Base-by-base conservation (phyloP, 2,888 invertebrate genomes). In the Sphecodes monilicornis region DNA sequence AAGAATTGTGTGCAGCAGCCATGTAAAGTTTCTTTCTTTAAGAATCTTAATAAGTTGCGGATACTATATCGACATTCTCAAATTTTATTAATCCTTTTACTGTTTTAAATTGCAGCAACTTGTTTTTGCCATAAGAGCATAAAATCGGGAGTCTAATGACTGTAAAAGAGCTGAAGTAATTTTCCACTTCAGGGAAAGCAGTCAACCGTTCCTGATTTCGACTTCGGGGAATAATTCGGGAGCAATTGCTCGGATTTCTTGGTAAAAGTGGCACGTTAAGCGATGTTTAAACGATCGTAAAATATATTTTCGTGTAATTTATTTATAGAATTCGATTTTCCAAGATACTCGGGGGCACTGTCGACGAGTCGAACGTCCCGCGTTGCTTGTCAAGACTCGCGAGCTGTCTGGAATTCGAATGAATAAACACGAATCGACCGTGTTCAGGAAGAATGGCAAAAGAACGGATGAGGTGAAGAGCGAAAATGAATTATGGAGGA, bases 361-460 rank as follows among this genome's bases (percentile, higher is more conserved):
- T 54, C 64, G 64, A 73, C 57, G 39, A 57, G 26, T 57, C 70
- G 50, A 72, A 39, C 43, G 76, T 54, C 68, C 71, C 69, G 70
- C 78, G 81, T n/a, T 57, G 85, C 75, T 83, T 83, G 87, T 85
- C 85, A 76, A 76, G 79, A 75, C 73, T 50, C 82, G 85, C 85
- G 87, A 89, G 87, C 84, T 86, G 88, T 76, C 70, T 89, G 92
- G 91, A 92, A 92, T 92, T 90, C 90, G 90, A 92, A 92, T 92
- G 91, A 88, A 91, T 90, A 89, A 90, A 83, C 88, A 82, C 86
- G 87, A 84, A 86, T 90, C 86, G 90, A 57, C 46, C 88, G 88
- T 88, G 89, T 89, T 88, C 91, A 80, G 80, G 82, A 85, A 85
- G 88, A 90, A 90, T 86, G 78, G 78, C 74, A 82, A 89, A 86